Evolutionary conservation across 64 coral and sea anemone species (phyloP).

Genomic region (Orbicella faveolata): DNA sequence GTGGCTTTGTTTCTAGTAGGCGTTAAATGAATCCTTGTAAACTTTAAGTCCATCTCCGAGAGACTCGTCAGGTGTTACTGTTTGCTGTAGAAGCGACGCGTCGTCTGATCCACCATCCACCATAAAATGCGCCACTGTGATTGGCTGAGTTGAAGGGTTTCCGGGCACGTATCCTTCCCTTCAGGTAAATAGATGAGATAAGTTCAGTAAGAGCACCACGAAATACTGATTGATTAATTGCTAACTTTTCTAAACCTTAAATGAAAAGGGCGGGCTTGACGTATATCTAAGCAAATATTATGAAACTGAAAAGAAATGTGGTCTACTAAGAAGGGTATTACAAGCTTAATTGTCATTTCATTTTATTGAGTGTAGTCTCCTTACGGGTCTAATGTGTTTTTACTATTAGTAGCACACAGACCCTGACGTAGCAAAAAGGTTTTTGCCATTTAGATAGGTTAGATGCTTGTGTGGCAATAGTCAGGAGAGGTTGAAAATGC

Average conservation of each 20-base stretch:
- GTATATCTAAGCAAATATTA: too few relatives aligned
- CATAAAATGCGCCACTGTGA: slow-evolving; percentile 90
- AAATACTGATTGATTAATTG: background rate
- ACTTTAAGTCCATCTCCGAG: slow-evolving; percentile 99
- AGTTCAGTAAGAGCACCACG: background rate
- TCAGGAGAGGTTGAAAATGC: too few relatives aligned
- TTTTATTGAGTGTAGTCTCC: too few relatives aligned
- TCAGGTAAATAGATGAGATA: slow-evolving; percentile 1
- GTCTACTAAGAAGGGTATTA: too few relatives aligned
- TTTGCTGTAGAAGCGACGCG: slow-evolving; percentile 77
- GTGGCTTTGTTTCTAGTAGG: slow-evolving; percentile 64
- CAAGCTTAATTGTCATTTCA: too few relatives aligned
- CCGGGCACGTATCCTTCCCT: slow-evolving; percentile 92
- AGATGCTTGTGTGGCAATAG: too few relatives aligned
- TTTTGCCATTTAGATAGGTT: too few relatives aligned
- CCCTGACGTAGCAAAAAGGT: too few relatives aligned
- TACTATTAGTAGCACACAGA: too few relatives aligned
- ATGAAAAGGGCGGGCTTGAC: background rate
- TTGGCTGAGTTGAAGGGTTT: slow-evolving; percentile 81
- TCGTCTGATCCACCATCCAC: slow-evolving; percentile 93
- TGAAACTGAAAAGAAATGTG: too few relatives aligned
- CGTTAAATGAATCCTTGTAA: slow-evolving; percentile 97
- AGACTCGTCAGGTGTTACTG: slow-evolving; percentile 80
- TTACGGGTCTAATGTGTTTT: too few relatives aligned
- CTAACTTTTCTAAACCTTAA: background rate